phyloP scores from a whole-genome alignment of 2,888 invertebrate species.

The Epinotia brunnichana region DNA sequence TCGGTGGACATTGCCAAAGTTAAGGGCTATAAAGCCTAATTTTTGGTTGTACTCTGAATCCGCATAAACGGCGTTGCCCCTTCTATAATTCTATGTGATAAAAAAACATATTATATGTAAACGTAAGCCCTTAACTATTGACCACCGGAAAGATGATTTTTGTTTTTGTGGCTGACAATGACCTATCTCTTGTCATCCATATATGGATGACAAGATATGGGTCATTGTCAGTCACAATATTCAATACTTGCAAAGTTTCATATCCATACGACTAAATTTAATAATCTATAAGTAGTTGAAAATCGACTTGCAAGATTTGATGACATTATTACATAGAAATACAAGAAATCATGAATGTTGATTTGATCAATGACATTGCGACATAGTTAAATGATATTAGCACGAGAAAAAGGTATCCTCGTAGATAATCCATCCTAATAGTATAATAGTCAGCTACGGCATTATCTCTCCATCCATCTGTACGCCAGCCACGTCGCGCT shows the following conservation, averaged over 20 bases:
- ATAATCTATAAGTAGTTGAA: background rate
- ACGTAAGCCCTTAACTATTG: no score
- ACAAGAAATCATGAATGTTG: background rate
- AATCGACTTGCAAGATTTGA: background rate
- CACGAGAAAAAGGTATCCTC: slow-evolving; percentile 8
- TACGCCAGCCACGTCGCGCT: slow-evolving; percentile 64
- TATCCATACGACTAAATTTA: background rate
- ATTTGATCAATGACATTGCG: background rate
- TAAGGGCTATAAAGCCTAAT: no score
- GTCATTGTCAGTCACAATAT: no score
- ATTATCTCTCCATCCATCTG: slow-evolving; percentile 52
- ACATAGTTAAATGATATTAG: background rate
- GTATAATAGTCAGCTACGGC: slow-evolving; percentile 49
- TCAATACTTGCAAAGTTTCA: background rate
- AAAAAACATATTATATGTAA: no score
- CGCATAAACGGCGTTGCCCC: no score
- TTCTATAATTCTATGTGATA: no score
- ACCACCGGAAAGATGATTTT: no score
- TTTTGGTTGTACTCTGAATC: no score
- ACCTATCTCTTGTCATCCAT: no score
- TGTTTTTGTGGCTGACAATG: no score
- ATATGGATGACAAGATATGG: no score
- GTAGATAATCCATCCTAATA: slow-evolving; percentile 29
- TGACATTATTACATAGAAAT: background rate
- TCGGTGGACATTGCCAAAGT: no score